Evolutionary conservation across 2,888 invertebrate genomes (phyloP), one percentile per base, ranked within the genome.

Genomic region (Eucriotettix oculatus): DNA sequence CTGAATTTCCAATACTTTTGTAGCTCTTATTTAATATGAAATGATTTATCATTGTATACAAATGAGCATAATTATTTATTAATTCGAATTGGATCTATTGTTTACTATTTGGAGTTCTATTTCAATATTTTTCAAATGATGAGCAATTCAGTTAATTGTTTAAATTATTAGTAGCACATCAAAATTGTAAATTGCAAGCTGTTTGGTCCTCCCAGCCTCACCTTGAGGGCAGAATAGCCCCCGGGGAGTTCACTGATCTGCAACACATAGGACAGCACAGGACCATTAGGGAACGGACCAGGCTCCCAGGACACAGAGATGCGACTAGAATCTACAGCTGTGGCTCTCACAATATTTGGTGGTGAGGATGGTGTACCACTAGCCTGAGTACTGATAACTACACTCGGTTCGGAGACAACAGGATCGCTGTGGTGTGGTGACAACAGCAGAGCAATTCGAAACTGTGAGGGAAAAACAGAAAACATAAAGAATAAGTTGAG

Each of bases 241-340:
- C 78, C 78, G 42, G 78, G 76, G 56, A 78, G 75, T 65, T 81
- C 79, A 29, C 79, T 79, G 55, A 92, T 80, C 68, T 84, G 79
- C 65, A 94, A 76, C 65, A 87, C 86, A 75, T 92, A 95, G 65
- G 91, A 89, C 63, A 90, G 82, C 67, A 95, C 79, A 52, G 90
- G 91, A 65, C 91, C 94, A 73, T 92, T 92, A 58, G 87, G 86
- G 71, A 88, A 91, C 59, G 82, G 81, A 16, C 94, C 93, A 16
- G 90, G 86, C 71, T 85, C 84, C 94, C 94, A 95, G 67, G 87
- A 87, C 62, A 95, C 82, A 64, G 90, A 89, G 63, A 94, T 85
- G 66, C 91, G 83, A 66, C 84, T 83, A 58, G 87, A 81, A 73
- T 93, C 91, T 60, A 91, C 82, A 7, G 91, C 83, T 60, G 87